Evolutionary conservation across 1,140 invertebrate genomes (phyloP), one percentile per base, ranked within the genome.

Genomic region (Diorhabda carinulata): DNA sequence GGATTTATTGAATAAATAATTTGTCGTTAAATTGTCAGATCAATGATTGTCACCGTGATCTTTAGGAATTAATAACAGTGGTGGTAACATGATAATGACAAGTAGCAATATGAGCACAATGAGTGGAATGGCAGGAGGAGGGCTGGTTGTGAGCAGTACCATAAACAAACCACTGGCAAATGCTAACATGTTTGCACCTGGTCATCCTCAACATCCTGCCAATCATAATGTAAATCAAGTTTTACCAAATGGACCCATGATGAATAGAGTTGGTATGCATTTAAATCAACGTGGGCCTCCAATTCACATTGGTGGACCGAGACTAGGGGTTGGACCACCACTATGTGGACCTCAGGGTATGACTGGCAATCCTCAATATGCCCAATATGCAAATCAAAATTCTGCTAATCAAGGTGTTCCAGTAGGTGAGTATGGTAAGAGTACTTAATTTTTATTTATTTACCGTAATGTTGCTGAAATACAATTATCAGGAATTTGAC

Each of bases 241-340:
- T 57, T 83, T 90, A 83, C 90, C 90, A 79, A 93, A 92, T 76
- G 91, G 91, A 6, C 88, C 89, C 2, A 85, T 90, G 82, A 86
- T 90, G 81, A 84, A 81, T 57, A 79, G 86, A 0, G 86, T 87
- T 43, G 83, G 84, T 0, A 86, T 87, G 77, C 86, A 87, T 66
- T 66, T 72, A 56, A 84, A 85, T 67, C 73, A 70, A 67, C 75
- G 61, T 73, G 78, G 44, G 47, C 81, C 81, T 25, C 82, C 84
- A 0, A 73, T 72, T 59, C 71, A 71, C 52, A 70, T 70, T 6
- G 66, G 72, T 9, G 85, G 85, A 45, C 83, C 86, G 8, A 82
- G 87, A 43, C 87, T 88, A 81, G 81, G 82, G 25, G 84, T 83
- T 8, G 74, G 72, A 57, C 76, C 78, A 68, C 71, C 74, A 63